Conservation (phyloP, 2,797 vertebrate species). For the Takifugu rubripes region DNA sequence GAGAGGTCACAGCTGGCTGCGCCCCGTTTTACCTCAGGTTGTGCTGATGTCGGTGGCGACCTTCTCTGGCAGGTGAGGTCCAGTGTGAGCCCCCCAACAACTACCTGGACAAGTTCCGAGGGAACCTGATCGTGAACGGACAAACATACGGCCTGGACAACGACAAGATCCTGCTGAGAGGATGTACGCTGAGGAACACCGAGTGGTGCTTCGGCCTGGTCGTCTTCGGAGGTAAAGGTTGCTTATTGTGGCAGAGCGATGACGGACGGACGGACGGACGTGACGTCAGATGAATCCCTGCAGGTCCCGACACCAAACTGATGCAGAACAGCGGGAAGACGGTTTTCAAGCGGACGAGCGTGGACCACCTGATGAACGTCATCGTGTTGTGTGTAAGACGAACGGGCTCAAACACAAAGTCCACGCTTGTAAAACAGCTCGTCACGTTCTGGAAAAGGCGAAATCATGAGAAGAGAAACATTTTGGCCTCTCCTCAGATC, state of each 20-base stretch:
- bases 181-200: constrained; percentile 91
- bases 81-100: constrained; percentile 90
- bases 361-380: constrained; percentile 92
- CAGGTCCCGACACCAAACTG: constrained; percentile 95
- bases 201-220: constrained; percentile 95
- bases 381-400: constrained; percentile 90
- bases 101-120: constrained; percentile 86
- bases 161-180: constrained; percentile 87
- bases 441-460: background rate
- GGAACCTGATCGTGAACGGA: constrained; percentile 73
- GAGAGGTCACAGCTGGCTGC: constrained; percentile 9
- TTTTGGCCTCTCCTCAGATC: constrained; percentile 73
- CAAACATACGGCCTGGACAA: constrained; percentile 83
- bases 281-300: constrained; percentile 20
- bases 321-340: constrained; percentile 95
- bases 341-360: constrained; percentile 87
- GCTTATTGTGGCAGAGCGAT: too few relatives aligned
- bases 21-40: background rate
- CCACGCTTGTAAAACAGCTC: background rate
- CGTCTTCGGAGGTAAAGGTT: constrained; percentile 83
- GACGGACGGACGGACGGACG: background rate
- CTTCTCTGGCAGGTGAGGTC: constrained; percentile 78
- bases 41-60: background rate
- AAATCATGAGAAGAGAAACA: background rate
- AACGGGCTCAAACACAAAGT: background rate